Conservation (phyloP, 2,797 vertebrate species). For the Rhabdomys pumilio region DNA sequence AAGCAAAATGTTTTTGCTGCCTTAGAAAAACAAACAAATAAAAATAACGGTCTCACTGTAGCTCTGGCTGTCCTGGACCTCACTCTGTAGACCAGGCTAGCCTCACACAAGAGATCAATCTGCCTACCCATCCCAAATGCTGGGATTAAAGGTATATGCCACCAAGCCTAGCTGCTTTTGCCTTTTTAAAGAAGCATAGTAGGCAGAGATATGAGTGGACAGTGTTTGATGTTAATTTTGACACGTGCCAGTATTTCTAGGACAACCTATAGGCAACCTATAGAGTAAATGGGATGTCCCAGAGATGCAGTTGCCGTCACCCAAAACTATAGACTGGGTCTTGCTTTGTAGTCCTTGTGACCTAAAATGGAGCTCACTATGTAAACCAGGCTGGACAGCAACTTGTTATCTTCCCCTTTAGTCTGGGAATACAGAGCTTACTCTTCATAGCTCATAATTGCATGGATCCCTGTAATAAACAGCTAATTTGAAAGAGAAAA, state of each 20-base stretch:
- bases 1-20: background rate
- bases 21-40: background rate
- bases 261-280: background rate
- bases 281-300: background rate
- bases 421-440: background rate
- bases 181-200: background rate
- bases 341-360: background rate
- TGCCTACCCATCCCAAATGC: background rate
- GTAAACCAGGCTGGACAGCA: background rate
- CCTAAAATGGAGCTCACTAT: background rate
- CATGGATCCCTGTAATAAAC: background rate
- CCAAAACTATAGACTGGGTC: background rate
- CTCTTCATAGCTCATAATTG: background rate
- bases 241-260: background rate
- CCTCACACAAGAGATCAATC: background rate
- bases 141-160: background rate
- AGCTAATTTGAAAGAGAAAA: background rate
- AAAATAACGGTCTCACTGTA: background rate
- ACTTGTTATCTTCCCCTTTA: background rate
- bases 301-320: background rate
- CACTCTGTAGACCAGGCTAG: background rate
- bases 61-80: background rate
- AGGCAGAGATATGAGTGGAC: background rate
- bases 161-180: background rate
- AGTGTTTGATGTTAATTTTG: background rate